Percentiles rank a stretch among this genome's conserved stretches.
These are phyloP conservation scores for Hucho hucho DNA, from an alignment of 2,113 vertebrate species.

Conservation along the genomic window DNA sequence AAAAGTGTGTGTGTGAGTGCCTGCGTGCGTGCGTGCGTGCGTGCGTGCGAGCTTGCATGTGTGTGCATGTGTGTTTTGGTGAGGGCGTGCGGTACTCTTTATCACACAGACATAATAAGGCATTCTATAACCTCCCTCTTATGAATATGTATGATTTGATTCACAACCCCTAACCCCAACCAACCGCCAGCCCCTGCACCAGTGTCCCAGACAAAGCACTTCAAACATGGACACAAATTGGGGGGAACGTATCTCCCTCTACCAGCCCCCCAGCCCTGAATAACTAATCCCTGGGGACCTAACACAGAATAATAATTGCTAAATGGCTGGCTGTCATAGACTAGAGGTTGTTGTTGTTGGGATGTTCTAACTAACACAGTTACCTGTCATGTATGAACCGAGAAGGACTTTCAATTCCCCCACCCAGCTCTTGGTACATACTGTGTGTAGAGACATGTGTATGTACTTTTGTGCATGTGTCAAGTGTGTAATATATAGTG, in stretches of 20 bases:
- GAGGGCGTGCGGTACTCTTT: conserved; percentile 37
- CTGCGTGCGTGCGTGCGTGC: neutral
- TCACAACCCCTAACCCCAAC: conserved; percentile 28
- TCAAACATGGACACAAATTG: conserved; percentile 63
- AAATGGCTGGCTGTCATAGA: conserved; percentile 25
- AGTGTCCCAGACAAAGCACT: conserved; percentile 71
- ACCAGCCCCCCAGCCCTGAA: conserved; percentile 46
- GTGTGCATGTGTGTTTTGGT: conserved; percentile 4
- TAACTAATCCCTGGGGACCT: conserved; percentile 58
- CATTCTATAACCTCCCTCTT: conserved; percentile 12
- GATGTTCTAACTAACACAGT: too few species aligned
- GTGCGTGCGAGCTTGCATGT: conserved; percentile 1
- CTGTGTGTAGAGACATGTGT: too few species aligned
- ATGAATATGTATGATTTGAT: conserved; percentile 67
- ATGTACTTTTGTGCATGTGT: too few species aligned
- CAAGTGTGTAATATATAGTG: neutral
- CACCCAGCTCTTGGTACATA: too few species aligned
- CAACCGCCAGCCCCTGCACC: conserved; percentile 35
- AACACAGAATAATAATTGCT: conserved; percentile 52
- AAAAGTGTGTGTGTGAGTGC: conserved; percentile 17
- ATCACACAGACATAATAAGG: conserved; percentile 61
- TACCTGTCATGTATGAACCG: too few species aligned
- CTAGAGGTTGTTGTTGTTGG: too few species aligned
- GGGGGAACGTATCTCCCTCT: conserved; percentile 46
- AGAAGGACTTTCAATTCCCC: too few species aligned